A percentile compares a stretch with the other conserved stretches of the same genome.
These are phyloP conservation scores for Bursaphelenchus okinawaensis DNA, from an alignment of 2,888 invertebrate genomes.

Conservation along the genomic window DNA sequence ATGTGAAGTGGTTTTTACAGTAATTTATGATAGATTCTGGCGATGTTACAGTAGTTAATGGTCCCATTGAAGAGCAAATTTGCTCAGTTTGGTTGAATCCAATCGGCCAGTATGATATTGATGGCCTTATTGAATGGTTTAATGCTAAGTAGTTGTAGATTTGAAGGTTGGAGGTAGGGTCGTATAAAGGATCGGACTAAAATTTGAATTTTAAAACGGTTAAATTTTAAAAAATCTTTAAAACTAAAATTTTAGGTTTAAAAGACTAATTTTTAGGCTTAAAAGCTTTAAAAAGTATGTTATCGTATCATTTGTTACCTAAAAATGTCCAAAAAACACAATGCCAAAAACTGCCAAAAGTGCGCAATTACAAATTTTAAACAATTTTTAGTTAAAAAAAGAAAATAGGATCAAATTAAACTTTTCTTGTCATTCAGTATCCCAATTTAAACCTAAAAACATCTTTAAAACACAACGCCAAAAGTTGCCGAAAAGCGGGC, in stretches of 20 bases:
- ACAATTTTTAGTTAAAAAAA: slow-evolving; percentile 1
- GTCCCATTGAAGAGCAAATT: neutral
- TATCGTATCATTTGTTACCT: too few relatives aligned
- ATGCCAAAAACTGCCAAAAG: too few relatives aligned
- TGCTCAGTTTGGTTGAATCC: neutral
- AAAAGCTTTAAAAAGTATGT: too few relatives aligned
- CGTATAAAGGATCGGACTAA: neutral
- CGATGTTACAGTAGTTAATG: neutral
- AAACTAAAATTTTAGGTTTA: too few relatives aligned
- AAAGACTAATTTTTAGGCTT: too few relatives aligned
- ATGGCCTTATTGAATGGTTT: neutral
- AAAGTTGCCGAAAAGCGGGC: too few relatives aligned
- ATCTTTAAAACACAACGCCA: too few relatives aligned
- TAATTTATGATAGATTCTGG: neutral
- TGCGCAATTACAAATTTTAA: too few relatives aligned
- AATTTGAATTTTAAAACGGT: too few relatives aligned
- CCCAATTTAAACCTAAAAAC: too few relatives aligned
- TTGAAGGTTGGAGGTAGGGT: neutral
- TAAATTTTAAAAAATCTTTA: too few relatives aligned
- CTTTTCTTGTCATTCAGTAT: neutral
- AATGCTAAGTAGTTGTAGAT: neutral
- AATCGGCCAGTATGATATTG: neutral
- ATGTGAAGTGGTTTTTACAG: neutral
- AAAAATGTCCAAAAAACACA: too few relatives aligned
- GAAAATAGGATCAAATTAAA: neutral